Conservation (phyloP, 1,140 invertebrate genomes). For the Drosophila nasuta region DNA sequence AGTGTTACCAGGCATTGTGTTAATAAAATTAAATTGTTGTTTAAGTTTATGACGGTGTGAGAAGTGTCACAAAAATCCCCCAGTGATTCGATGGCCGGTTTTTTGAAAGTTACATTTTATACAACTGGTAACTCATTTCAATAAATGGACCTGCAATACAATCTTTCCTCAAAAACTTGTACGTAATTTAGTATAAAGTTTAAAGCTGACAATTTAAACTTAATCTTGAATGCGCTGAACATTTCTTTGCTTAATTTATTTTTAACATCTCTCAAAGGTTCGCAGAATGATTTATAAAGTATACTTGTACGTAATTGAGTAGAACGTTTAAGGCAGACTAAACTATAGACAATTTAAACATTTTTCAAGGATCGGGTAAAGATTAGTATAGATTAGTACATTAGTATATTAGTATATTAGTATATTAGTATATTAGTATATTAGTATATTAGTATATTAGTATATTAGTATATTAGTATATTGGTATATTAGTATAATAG, state of each 20-base stretch:
- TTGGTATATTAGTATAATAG: no score
- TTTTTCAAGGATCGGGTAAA: no score
- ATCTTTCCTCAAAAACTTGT: neutral
- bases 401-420: no score
- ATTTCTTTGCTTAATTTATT: neutral
- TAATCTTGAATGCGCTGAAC: neutral
- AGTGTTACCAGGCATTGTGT: constrained; percentile 40
- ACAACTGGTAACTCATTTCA: neutral
- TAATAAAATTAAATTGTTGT: constrained; percentile 59
- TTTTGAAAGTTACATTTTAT: neutral
- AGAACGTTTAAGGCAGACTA: no score
- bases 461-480: no score
- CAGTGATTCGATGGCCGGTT: constrained; percentile 1
- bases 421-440: no score
- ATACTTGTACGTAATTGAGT: no score
- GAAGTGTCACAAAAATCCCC: neutral
- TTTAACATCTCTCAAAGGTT: neutral
- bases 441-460: no score
- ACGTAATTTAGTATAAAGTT: neutral
- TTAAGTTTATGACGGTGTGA: constrained; percentile 2
- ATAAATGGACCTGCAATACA: neutral
- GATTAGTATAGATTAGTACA: no score
- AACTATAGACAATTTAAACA: no score
- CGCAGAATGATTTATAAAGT: no score
- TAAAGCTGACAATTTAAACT: neutral